These are phyloP conservation scores for Melospiza melodia DNA, from an alignment of 2,113 vertebrate species.

Conservation along the genomic window DNA sequence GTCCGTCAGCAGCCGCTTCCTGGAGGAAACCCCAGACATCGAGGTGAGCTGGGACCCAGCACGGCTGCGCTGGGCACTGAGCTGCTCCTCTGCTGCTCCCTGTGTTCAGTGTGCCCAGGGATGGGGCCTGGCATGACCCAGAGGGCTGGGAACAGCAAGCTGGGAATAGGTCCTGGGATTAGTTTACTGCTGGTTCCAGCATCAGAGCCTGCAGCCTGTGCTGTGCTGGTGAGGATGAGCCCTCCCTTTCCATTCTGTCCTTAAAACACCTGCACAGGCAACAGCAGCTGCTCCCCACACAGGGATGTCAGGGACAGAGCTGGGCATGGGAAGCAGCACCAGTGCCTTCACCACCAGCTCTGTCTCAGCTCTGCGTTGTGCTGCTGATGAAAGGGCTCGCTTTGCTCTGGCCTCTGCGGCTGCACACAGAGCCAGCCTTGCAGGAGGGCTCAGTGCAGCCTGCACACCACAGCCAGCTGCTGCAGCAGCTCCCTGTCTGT, in stretches of 20 bases:
- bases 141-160: background rate
- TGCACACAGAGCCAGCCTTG: background rate
- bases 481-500: background rate
- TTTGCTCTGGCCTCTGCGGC: background rate
- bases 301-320: background rate
- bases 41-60: slow-evolving; percentile 2
- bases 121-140: background rate
- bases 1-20: slow-evolving; percentile 76
- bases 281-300: background rate
- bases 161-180: background rate
- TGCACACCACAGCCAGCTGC: rapidly evolving
- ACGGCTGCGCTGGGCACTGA: background rate
- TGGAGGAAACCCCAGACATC: slow-evolving; percentile 70
- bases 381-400: background rate
- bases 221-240: rapidly evolving
- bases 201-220: background rate
- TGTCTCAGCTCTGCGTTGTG: rapidly evolving
- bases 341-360: background rate
- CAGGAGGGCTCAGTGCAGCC: background rate
- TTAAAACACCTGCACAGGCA: background rate
- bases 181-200: background rate
- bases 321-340: background rate
- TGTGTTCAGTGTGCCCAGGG: rapidly evolving
- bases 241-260: background rate
- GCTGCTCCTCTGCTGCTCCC: background rate